phyloP scores from a whole-genome alignment of 2,113 vertebrate species.

The Lota lota region DNA sequence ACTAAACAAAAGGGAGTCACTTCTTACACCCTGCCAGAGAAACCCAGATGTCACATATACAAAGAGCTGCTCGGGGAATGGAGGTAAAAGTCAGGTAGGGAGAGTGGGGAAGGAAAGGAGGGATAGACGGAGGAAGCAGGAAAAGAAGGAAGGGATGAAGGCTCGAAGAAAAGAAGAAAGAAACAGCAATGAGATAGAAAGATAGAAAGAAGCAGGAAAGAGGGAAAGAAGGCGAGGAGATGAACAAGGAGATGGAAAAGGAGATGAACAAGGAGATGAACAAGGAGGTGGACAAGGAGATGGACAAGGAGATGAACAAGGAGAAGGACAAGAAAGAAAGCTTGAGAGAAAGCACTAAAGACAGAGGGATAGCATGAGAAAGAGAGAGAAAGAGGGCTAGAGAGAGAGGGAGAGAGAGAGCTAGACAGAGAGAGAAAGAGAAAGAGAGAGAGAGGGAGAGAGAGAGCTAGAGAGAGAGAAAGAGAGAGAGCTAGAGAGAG shows the following conservation, averaged over 20 bases:
- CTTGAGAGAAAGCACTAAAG: no score
- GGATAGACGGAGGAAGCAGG: not conserved
- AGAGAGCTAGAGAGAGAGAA: no score
- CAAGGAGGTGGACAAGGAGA: not conserved
- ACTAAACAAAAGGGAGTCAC: constrained; percentile 32
- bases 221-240: constrained; percentile 30
- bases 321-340: not conserved
- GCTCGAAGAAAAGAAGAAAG: not conserved
- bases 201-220: not conserved
- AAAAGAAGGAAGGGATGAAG: not conserved
- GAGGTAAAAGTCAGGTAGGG: constrained; percentile 29
- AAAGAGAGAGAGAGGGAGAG: no score
- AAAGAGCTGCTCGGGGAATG: not conserved
- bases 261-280: not conserved
- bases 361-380: no score
- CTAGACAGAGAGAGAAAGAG: no score
- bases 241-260: not conserved
- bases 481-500: no score
- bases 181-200: no score
- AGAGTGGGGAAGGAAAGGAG: not conserved
- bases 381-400: no score
- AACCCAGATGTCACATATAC: no score
- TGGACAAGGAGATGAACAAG: not conserved
- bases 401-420: no score
- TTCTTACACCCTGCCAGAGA: constrained; percentile 38